Evolutionary conservation across 2,888 invertebrate species (phyloP).

Genomic region (Colostygia pectinataria): DNA sequence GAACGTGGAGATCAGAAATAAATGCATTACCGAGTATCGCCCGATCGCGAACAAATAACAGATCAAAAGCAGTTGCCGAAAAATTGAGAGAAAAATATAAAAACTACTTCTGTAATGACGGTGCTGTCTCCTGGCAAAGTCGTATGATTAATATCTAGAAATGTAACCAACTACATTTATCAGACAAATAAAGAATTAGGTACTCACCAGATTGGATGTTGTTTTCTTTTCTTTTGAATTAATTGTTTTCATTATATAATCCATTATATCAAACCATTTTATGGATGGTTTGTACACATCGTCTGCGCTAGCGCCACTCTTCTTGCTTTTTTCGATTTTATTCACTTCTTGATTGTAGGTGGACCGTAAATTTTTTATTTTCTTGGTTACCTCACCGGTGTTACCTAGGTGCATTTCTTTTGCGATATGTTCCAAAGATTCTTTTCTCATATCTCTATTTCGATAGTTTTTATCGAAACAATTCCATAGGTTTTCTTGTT

Average conservation of each 20-base stretch:
- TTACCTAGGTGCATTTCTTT: conserved; percentile 26
- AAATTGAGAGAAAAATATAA: conserved; percentile 27
- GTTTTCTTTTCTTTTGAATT: conserved; percentile 29
- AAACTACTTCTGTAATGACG: conserved; percentile 23
- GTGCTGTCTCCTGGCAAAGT: conserved; percentile 27
- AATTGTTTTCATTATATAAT: conserved; percentile 27
- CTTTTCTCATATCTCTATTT: conserved; percentile 33
- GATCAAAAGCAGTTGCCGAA: conserved; percentile 22
- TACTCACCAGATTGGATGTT: conserved; percentile 30
- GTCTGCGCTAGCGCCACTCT: conserved; percentile 25
- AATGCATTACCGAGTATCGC: conserved; percentile 24
- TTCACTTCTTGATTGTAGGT: conserved; percentile 30
- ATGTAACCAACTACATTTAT: conserved; percentile 18
- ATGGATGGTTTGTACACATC: conserved; percentile 30
- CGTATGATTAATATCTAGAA: conserved; percentile 21
- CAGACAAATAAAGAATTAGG: conserved; percentile 25
- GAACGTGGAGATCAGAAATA: conserved; percentile 25
- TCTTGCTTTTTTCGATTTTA: conserved; percentile 30
- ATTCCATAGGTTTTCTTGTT: conserved; percentile 33
- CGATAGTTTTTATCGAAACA: conserved; percentile 32
- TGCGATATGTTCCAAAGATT: conserved; percentile 9
- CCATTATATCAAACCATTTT: conserved; percentile 29
- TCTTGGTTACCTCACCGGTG: conserved; percentile 23
- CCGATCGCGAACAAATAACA: conserved; percentile 21
- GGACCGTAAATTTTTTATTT: conserved; percentile 30